Evolutionary conservation across 2,113 vertebrate genomes (phyloP).

Genomic region (Periophthalmodon schlosseri): DNA sequence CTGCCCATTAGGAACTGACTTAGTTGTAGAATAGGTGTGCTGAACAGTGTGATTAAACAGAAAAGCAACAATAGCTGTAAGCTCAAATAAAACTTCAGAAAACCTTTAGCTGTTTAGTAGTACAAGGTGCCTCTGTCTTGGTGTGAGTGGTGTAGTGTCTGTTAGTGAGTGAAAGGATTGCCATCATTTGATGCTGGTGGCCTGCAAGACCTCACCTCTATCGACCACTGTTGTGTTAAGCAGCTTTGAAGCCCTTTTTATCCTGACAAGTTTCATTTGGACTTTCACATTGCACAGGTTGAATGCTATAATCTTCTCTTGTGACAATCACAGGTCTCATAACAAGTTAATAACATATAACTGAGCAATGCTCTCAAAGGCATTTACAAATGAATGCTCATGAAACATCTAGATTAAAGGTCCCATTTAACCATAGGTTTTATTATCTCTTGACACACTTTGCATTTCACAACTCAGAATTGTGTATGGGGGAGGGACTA

Average conservation of each 20-base stretch:
- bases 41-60: too few relatives aligned
- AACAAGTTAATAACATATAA: conserved; percentile 26
- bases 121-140: background rate
- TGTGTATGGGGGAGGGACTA: background rate
- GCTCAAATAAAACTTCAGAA: too few relatives aligned
- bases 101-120: background rate
- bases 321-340: conserved; percentile 3
- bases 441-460: background rate
- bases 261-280: conserved; percentile 45
- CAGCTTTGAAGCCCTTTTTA: conserved; percentile 39
- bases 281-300: conserved; percentile 18
- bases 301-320: conserved; percentile 25
- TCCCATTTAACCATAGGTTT: background rate
- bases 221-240: conserved; percentile 40
- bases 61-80: too few relatives aligned
- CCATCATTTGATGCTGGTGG: conserved; percentile 41
- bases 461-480: background rate
- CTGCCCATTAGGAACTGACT: too few relatives aligned
- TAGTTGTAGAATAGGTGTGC: too few relatives aligned
- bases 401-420: conserved; percentile 6
- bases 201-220: conserved; percentile 28
- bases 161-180: conserved; percentile 4
- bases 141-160: background rate
- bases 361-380: conserved; percentile 1
- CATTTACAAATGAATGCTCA: conserved; percentile 1